Conservation (phyloP, 2,888 invertebrate species). For the Geophilus truncorum region DNA sequence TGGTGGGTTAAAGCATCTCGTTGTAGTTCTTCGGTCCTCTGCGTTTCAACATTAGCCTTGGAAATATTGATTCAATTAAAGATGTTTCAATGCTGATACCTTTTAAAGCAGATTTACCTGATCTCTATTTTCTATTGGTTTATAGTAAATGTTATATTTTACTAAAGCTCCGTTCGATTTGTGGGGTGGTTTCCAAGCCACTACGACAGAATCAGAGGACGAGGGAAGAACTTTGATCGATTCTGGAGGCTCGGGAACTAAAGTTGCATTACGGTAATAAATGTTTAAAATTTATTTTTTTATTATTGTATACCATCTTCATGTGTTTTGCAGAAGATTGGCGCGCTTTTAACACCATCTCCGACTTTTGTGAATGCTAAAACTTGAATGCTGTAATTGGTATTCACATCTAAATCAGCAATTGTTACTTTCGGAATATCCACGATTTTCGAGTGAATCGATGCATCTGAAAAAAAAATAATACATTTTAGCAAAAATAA, state of each 20-base stretch:
- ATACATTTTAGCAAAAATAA: neutral
- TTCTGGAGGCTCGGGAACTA: slow-evolving; percentile 48
- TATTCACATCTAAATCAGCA: slow-evolving; percentile 42
- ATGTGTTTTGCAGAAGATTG: slow-evolving; percentile 46
- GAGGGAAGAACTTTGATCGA: slow-evolving; percentile 48
- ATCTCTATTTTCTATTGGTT: slow-evolving; percentile 35
- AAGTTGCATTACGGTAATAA: neutral
- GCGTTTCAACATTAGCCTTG: neutral
- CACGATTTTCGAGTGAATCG: neutral
- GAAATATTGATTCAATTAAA: neutral
- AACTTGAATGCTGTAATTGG: slow-evolving; percentile 50
- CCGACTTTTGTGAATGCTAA: slow-evolving; percentile 49
- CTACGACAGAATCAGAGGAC: slow-evolving; percentile 45
- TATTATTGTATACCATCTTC: slow-evolving; percentile 45
- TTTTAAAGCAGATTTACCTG: slow-evolving; percentile 22
- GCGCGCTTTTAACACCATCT: slow-evolving; percentile 47
- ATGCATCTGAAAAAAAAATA: neutral
- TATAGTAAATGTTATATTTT: slow-evolving; percentile 46
- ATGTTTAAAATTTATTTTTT: neutral
- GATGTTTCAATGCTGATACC: too few relatives aligned
- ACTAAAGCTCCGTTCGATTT: slow-evolving; percentile 47
- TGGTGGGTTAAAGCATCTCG: neutral
- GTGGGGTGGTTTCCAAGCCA: slow-evolving; percentile 48
- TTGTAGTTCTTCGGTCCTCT: neutral
- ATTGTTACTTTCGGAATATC: slow-evolving; percentile 30